Conservation (phyloP, 2,888 invertebrate species). For the Elmis aenea region DNA sequence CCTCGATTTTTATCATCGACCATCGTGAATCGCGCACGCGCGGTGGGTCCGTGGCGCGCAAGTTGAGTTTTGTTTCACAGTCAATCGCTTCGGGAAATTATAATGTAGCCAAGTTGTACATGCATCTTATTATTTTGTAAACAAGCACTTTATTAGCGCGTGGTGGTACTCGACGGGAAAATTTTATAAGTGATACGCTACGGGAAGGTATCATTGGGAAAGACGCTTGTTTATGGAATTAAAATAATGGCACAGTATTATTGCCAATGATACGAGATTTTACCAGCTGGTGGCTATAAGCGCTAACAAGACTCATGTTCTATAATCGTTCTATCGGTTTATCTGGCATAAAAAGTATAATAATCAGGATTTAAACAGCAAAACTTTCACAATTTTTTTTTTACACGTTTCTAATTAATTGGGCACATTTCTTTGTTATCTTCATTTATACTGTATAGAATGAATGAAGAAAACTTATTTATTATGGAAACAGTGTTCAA, state of each 20-base stretch:
- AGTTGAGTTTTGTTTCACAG: slow-evolving; percentile 14
- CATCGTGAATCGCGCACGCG: slow-evolving; percentile 32
- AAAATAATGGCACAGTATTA: slow-evolving; percentile 23
- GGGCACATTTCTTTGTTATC: no score
- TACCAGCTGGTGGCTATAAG: no score
- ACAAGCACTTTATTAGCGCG: slow-evolving; percentile 44
- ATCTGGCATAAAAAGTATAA: no score
- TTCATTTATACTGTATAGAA: no score
- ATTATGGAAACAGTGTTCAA: no score
- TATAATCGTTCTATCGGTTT: no score
- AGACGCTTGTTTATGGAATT: slow-evolving; percentile 29
- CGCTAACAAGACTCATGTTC: no score
- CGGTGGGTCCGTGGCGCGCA: slow-evolving; percentile 5
- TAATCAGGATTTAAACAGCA: no score
- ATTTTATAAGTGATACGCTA: slow-evolving; percentile 3
- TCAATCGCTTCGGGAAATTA: slow-evolving; percentile 26
- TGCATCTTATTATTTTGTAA: slow-evolving; percentile 44
- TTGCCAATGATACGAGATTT: slow-evolving; percentile 22
- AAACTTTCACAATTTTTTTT: no score
- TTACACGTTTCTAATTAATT: no score
- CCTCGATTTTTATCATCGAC: slow-evolving; percentile 32
- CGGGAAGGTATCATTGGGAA: slow-evolving; percentile 34
- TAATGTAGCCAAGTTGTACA: slow-evolving; percentile 21
- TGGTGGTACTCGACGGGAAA: slow-evolving; percentile 7
- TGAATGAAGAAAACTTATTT: no score